phyloP scores from a whole-genome alignment of 2,113 vertebrate genomes.

The Otus sunia region DNA sequence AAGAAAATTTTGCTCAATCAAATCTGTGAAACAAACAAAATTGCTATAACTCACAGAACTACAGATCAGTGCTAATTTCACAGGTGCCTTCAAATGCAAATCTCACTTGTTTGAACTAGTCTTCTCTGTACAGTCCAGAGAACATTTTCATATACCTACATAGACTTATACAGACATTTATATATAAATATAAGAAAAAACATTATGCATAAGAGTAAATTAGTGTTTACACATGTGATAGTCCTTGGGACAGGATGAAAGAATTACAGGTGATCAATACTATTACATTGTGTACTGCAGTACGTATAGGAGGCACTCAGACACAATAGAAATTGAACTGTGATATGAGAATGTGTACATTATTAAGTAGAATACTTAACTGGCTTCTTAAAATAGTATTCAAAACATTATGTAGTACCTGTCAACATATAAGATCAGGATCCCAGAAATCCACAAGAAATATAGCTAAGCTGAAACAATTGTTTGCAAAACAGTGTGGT shows the following conservation, averaged over 20 bases:
- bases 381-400: not conserved
- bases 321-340: not conserved
- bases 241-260: not conserved
- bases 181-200: not conserved
- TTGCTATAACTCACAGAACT: not conserved
- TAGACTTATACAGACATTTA: not conserved
- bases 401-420: not conserved
- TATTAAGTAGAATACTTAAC: not conserved
- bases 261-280: not conserved
- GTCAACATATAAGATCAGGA: not conserved
- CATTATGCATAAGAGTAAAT: not conserved
- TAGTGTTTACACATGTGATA: not conserved
- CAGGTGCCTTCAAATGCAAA: not conserved
- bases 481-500: not conserved
- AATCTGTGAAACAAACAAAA: not conserved
- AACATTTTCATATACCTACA: not conserved
- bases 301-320: not conserved
- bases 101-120: not conserved
- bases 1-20: not conserved
- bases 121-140: not conserved
- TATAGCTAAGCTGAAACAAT: not conserved
- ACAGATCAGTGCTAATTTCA: not conserved
- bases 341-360: not conserved
- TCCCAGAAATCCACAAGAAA: not conserved
- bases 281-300: not conserved